Percentiles rank a stretch among this genome's conserved stretches.
Evolutionary conservation across 2,888 invertebrate genomes (phyloP).

Genomic region (Limulus polyphemus): DNA sequence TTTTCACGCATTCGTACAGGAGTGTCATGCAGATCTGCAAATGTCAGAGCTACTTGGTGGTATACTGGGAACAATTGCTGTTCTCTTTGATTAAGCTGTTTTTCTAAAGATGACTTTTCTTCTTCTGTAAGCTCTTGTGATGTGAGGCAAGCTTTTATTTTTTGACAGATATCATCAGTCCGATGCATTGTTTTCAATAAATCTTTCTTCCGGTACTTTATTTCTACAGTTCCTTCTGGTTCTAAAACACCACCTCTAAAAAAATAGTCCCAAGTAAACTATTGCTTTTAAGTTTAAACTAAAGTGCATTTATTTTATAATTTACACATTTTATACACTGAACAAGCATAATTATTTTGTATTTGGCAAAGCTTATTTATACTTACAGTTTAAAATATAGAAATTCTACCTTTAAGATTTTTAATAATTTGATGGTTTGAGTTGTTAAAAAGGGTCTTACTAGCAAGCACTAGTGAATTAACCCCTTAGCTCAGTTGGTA

Average conservation of each 20-base stretch:
- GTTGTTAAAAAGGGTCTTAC: too few species aligned
- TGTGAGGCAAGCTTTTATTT: conserved; percentile 26
- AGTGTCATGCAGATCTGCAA: conserved; percentile 96
- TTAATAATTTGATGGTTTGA: too few species aligned
- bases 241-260: conserved; percentile 84
- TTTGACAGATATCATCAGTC: conserved; percentile 36
- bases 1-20: conserved; percentile 95
- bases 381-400: too few species aligned
- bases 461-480: too few species aligned
- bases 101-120: conserved; percentile 48
- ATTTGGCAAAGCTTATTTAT: too few species aligned
- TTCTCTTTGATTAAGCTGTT: conserved; percentile 58
- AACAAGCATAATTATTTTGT: too few species aligned
- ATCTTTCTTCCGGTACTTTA: conserved; percentile 87
- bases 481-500: too few species aligned
- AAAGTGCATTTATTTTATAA: too few species aligned
- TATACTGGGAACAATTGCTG: conserved; percentile 53
- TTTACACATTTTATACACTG: too few species aligned
- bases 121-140: conserved; percentile 34
- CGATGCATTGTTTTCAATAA: conserved; percentile 80
- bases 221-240: conserved; percentile 93
- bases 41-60: conserved; percentile 61
- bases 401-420: too few species aligned
- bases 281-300: too few species aligned
- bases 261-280: not conserved